These are phyloP conservation scores for Molorchus minor DNA, from an alignment of 2,888 invertebrate species.

Conservation along the genomic window DNA sequence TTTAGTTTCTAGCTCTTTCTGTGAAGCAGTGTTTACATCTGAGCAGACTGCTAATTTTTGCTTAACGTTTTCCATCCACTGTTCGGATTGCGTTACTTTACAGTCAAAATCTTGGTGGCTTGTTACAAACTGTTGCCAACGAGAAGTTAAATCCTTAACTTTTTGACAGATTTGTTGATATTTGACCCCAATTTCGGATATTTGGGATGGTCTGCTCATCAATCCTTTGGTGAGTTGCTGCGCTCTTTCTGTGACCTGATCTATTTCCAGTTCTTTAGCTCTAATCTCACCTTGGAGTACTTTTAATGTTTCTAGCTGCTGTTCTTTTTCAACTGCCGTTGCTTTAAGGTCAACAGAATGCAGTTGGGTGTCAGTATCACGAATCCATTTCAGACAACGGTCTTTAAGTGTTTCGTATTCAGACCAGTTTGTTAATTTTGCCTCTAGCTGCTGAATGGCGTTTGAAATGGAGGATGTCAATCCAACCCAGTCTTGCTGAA, in stretches of 20 bases:
- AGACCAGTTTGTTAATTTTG: constrained; percentile 88
- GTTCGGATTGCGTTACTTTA: constrained; percentile 66
- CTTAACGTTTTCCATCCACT: constrained; percentile 78
- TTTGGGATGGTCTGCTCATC: constrained; percentile 80
- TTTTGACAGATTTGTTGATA: constrained; percentile 91
- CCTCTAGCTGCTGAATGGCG: constrained; percentile 81
- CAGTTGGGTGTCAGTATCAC: constrained; percentile 85
- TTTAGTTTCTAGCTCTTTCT: constrained; percentile 87
- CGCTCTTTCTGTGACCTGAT: constrained; percentile 90
- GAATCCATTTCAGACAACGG: constrained; percentile 85
- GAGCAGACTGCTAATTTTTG: constrained; percentile 89
- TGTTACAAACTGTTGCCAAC: constrained; percentile 92
- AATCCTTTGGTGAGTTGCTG: constrained; percentile 83
- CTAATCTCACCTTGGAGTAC: constrained; percentile 86
- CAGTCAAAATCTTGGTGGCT: constrained; percentile 89
- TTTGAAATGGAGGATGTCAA: constrained; percentile 78
- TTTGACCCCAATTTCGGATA: constrained; percentile 90
- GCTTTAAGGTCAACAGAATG: constrained; percentile 89
- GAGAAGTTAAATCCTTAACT: constrained; percentile 88
- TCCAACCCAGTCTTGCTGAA: constrained; percentile 91
- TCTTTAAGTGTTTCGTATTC: constrained; percentile 90
- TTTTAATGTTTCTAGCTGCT: constrained; percentile 82
- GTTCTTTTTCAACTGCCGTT: constrained; percentile 82
- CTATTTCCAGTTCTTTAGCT: constrained; percentile 91
- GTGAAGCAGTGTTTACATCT: constrained; percentile 78